Evolutionary conservation across 2,113 vertebrate species (phyloP).

Genomic region (Bettongia penicillata): DNA sequence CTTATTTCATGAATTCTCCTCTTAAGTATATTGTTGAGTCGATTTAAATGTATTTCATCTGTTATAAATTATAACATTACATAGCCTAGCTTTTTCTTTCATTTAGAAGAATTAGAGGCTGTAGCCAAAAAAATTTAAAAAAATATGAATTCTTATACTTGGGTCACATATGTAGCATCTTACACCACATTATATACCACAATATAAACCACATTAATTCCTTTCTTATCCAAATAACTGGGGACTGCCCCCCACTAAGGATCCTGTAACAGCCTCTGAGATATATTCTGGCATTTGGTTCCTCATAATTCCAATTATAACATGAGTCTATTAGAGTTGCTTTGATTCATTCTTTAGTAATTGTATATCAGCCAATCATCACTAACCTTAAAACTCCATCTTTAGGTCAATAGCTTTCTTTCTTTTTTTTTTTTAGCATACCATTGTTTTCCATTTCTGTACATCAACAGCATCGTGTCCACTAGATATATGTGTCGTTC

Average conservation of each 20-base stretch:
- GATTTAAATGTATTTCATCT: slow-evolving; percentile 42
- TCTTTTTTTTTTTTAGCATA: slow-evolving; percentile 79
- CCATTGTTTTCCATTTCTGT: slow-evolving; percentile 83
- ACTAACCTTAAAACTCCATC: slow-evolving; percentile 84
- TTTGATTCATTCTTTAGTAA: slow-evolving; percentile 78
- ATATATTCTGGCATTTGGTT: slow-evolving; percentile 76
- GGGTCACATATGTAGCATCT: slow-evolving; percentile 49
- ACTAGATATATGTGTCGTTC: slow-evolving; percentile 82
- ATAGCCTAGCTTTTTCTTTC: slow-evolving; percentile 24
- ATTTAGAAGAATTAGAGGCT: slow-evolving; percentile 25
- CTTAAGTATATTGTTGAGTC: slow-evolving; percentile 32
- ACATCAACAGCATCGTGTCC: slow-evolving; percentile 80
- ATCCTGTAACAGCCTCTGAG: slow-evolving; percentile 62
- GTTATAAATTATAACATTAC: not conserved
- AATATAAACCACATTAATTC: slow-evolving; percentile 62
- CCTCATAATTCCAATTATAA: slow-evolving; percentile 71
- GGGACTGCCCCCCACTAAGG: not conserved
- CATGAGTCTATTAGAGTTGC: slow-evolving; percentile 72
- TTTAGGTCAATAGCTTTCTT: slow-evolving; percentile 82
- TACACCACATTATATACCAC: slow-evolving; percentile 8
- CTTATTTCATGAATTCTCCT: slow-evolving; percentile 19
- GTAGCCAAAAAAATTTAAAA: not conserved
- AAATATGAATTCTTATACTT: slow-evolving; percentile 38
- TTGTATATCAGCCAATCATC: slow-evolving; percentile 82
- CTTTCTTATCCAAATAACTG: slow-evolving; percentile 60